Percentiles rank a stretch among this genome's conserved stretches.
These are phyloP conservation scores for Falco punctatus DNA, from an alignment of 2,113 vertebrate species.

Conservation along the genomic window DNA sequence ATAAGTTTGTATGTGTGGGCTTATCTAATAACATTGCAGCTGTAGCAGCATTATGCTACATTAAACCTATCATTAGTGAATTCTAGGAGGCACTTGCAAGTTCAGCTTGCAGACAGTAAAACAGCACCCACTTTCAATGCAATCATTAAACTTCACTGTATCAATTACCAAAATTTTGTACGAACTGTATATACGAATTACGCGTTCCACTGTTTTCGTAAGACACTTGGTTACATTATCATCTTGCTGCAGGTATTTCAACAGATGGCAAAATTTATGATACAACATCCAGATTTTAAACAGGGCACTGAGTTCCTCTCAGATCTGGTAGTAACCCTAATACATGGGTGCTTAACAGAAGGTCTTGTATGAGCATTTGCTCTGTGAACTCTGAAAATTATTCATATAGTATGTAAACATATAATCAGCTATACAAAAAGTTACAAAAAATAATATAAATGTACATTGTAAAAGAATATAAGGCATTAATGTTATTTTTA, in stretches of 20 bases:
- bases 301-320: not conserved
- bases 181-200: not conserved
- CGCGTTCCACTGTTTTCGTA: not conserved
- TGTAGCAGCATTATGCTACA: not conserved
- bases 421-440: not conserved
- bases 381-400: not conserved
- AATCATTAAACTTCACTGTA: not conserved
- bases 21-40: constrained; percentile 19
- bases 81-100: not conserved
- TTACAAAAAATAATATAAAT: not conserved
- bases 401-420: not conserved
- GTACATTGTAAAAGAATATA: not conserved
- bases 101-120: not conserved
- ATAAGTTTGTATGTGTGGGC: not conserved
- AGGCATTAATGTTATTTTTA: not conserved
- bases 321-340: not conserved
- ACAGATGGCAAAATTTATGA: not conserved
- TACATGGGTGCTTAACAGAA: not conserved
- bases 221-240: not conserved
- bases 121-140: not conserved
- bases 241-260: not conserved
- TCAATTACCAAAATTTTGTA: not conserved
- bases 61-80: not conserved
- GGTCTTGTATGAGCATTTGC: not conserved
- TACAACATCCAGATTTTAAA: not conserved